Conservation (phyloP, 2,113 vertebrate genomes). For the Epinephelus lanceolatus region DNA sequence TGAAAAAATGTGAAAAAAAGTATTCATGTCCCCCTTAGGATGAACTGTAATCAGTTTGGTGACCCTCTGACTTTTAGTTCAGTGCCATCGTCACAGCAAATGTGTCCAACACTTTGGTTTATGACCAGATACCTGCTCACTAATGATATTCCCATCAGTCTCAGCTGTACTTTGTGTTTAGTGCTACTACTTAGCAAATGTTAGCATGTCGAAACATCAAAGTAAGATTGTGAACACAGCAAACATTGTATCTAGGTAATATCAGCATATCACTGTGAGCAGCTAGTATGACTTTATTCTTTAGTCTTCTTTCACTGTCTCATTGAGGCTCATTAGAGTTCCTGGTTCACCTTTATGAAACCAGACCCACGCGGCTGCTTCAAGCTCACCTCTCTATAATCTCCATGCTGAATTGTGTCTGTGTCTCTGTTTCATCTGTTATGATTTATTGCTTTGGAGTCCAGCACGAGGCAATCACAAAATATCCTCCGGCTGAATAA, state of each 20-base stretch:
- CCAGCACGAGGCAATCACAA: conserved; percentile 26
- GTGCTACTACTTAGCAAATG: background rate
- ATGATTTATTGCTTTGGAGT: conserved; percentile 26
- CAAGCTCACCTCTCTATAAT: conserved; percentile 10
- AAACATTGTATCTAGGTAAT: background rate
- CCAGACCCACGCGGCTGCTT: background rate
- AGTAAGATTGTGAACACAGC: background rate
- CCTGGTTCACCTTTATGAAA: conserved; percentile 34
- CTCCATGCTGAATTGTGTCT: conserved; percentile 33
- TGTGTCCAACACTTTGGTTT: background rate
- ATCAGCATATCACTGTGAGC: background rate
- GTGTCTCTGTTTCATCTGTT: conserved; percentile 24
- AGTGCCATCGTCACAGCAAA: background rate
- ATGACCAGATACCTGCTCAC: background rate
- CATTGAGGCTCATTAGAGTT: conserved; percentile 34
- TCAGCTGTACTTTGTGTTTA: background rate
- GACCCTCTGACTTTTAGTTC: background rate
- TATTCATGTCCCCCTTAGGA: background rate
- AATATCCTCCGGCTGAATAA: conserved; percentile 50
- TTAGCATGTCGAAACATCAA: background rate
- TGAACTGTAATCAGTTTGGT: background rate
- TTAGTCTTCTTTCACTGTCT: background rate
- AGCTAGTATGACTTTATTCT: background rate
- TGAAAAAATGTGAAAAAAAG: background rate
- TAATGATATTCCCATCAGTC: background rate